phyloP scores from a whole-genome alignment of 2,797 vertebrate species.

The Hippocampus kuda region DNA sequence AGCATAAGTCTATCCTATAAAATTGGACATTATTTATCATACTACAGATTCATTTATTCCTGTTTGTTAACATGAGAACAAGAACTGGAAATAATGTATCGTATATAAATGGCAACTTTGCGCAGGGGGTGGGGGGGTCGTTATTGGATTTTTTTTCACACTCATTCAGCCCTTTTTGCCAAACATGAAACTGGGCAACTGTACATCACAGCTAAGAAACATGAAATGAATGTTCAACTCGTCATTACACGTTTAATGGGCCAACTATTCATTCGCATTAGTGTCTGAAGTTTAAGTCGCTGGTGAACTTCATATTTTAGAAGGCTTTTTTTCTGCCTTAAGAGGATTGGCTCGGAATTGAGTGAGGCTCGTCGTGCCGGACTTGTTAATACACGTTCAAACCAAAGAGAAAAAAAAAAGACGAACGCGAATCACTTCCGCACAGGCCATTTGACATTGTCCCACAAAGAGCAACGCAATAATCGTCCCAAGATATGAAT shows the following conservation, averaged over 20 bases:
- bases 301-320: not conserved
- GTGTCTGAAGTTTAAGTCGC: not conserved
- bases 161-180: not conserved
- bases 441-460: slow-evolving; percentile 39
- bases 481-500: slow-evolving; percentile 1
- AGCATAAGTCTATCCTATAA: no score
- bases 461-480: not conserved
- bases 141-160: no score
- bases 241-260: not conserved
- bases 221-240: not conserved
- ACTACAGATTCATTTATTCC: no score
- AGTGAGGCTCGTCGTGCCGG: not conserved
- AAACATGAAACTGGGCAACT: not conserved
- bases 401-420: slow-evolving; percentile 8
- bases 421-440: slow-evolving; percentile 49
- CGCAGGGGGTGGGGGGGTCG: no score
- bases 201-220: not conserved
- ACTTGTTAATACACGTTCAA: slow-evolving; percentile 51
- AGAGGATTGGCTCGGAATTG: not conserved
- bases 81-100: no score
- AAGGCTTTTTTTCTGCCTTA: not conserved
- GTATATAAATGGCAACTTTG: no score
- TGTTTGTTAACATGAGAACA: no score
- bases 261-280: not conserved
- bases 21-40: no score